phyloP scores from a whole-genome alignment of 2,113 vertebrate species.

The Neodon shergylaensis region DNA sequence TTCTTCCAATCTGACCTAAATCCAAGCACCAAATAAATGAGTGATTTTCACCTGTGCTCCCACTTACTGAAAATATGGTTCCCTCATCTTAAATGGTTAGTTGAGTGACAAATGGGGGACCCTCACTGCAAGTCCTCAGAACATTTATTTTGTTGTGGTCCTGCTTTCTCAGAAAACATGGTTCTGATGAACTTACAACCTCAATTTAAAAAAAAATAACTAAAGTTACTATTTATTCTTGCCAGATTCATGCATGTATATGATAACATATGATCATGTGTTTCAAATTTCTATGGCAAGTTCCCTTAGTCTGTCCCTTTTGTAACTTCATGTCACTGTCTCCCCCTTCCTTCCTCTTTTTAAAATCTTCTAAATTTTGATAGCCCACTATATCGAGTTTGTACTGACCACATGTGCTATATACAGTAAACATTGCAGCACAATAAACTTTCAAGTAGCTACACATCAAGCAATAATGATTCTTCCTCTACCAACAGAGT shows the following conservation, averaged over 20 bases:
- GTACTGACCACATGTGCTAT: neutral
- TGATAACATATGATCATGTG: neutral
- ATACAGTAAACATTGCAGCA: neutral
- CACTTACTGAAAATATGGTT: neutral
- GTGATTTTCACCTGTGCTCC: neutral
- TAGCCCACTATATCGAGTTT: neutral
- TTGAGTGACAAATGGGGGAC: neutral
- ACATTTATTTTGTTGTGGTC: neutral
- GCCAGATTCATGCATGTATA: neutral
- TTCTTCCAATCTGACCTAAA: slow-evolving; percentile 41
- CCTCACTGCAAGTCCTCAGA: neutral
- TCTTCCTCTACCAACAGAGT: neutral
- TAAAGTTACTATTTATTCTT: neutral
- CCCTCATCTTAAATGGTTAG: neutral
- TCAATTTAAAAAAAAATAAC: neutral
- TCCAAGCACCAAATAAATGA: slow-evolving; percentile 41
- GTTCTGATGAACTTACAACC: neutral
- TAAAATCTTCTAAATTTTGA: neutral
- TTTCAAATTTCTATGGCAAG: neutral
- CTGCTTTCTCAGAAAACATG: neutral
- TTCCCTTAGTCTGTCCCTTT: neutral
- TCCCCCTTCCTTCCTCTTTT: neutral
- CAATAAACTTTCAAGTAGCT: neutral
- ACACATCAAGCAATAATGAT: neutral
- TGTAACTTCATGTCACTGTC: neutral